phyloP scores from a whole-genome alignment of 2,797 vertebrate genomes.

The Atherinosoma microstoma region DNA sequence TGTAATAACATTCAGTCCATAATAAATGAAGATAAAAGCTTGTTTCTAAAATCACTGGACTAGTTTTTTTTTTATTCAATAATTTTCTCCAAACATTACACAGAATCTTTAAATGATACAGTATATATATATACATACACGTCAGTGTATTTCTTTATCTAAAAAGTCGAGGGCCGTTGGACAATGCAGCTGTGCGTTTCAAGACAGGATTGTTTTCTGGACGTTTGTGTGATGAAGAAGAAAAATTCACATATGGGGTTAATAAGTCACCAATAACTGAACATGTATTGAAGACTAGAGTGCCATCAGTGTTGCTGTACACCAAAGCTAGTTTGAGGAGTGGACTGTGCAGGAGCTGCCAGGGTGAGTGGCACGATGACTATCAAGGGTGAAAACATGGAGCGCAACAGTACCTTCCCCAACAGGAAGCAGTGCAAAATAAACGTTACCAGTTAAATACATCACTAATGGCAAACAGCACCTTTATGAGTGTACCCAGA shows the following conservation, averaged over 20 bases:
- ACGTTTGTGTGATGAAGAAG: slow-evolving; percentile 70
- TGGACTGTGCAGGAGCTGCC: slow-evolving; percentile 70
- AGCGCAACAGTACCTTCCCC: slow-evolving; percentile 71
- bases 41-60: slow-evolving; percentile 77
- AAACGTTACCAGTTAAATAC: slow-evolving; percentile 68
- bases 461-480: slow-evolving; percentile 74
- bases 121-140: slow-evolving; percentile 87
- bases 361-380: slow-evolving; percentile 63
- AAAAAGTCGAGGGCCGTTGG: slow-evolving; percentile 82
- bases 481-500: slow-evolving; percentile 60
- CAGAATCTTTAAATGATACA: slow-evolving; percentile 86
- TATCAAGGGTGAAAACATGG: slow-evolving; percentile 50
- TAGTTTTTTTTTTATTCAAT: slow-evolving; percentile 84
- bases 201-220: slow-evolving; percentile 76
- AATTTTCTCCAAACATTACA: slow-evolving; percentile 86
- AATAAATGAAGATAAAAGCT: slow-evolving; percentile 41
- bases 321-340: slow-evolving; percentile 65
- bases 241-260: slow-evolving; percentile 63
- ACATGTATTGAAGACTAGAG: slow-evolving; percentile 50
- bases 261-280: slow-evolving; percentile 49
- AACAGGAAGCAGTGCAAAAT: slow-evolving; percentile 71
- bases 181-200: slow-evolving; percentile 84
- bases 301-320: slow-evolving; percentile 67
- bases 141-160: slow-evolving; percentile 82
- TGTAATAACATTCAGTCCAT: too few relatives aligned